Percentiles rank a stretch among this genome's conserved stretches.
Evolutionary conservation across 2,888 invertebrate genomes (phyloP).

Genomic region (Perdita meconis): DNA sequence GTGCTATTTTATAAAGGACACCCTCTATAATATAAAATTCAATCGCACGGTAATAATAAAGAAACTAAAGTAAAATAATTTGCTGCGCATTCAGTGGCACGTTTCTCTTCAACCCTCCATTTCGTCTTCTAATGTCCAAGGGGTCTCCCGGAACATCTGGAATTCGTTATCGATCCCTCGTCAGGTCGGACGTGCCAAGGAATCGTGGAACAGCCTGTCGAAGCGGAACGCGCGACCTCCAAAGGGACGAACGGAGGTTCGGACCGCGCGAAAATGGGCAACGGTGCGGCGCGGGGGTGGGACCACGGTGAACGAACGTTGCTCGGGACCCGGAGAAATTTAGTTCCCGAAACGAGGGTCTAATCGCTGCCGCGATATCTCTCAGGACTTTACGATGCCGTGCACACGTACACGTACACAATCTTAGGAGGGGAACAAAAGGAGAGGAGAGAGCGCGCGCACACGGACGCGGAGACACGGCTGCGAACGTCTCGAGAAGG

Average conservation of each 20-base stretch:
- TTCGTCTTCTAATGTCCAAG: not conserved
- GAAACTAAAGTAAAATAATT: too few species aligned
- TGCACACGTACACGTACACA: slow-evolving; percentile 12
- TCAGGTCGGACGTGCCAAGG: not conserved
- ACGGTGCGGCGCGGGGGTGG: not conserved
- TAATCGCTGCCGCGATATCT: slow-evolving; percentile 78
- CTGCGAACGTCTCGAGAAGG: slow-evolving; percentile 35
- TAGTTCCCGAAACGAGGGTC: slow-evolving; percentile 78
- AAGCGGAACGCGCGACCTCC: slow-evolving; percentile 11
- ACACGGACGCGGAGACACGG: slow-evolving; percentile 12
- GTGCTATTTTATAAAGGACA: too few species aligned
- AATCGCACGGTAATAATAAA: too few species aligned
- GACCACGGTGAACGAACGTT: slow-evolving; percentile 28
- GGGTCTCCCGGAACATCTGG: not conserved
- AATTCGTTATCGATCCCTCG: slow-evolving; percentile 35
- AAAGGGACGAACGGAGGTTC: slow-evolving; percentile 8
- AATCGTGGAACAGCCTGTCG: not conserved
- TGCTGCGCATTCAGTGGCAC: too few species aligned
- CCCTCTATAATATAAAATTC: too few species aligned
- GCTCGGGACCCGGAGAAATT: slow-evolving; percentile 62
- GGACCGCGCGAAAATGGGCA: slow-evolving; percentile 34
- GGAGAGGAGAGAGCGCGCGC: not conserved
- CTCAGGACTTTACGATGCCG: slow-evolving; percentile 76
- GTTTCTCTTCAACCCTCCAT: not conserved
- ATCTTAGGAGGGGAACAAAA: not conserved